These are phyloP conservation scores for Andrena haemorrhoa DNA, from an alignment of 2,888 invertebrate species.

Conservation along the genomic window DNA sequence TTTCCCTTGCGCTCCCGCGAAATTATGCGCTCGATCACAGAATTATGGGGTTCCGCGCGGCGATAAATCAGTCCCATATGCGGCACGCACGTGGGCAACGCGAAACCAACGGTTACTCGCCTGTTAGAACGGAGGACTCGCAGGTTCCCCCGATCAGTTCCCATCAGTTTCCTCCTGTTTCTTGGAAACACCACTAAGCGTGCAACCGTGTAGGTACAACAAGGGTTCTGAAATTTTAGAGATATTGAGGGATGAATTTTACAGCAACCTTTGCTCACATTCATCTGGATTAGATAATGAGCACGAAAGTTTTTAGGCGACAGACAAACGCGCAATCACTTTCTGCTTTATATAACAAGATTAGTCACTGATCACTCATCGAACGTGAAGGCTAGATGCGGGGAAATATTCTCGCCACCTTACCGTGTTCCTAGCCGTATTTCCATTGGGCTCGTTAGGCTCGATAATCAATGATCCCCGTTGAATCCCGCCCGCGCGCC, in stretches of 20 bases:
- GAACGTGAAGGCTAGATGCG: no score
- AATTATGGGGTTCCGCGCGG: constrained; percentile 44
- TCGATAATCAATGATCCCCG: constrained; percentile 41
- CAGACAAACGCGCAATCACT: no score
- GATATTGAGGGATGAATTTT: no score
- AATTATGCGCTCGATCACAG: constrained; percentile 54
- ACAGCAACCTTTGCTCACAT: no score
- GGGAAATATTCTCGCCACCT: not conserved
- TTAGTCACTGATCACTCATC: no score
- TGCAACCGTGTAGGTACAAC: not conserved
- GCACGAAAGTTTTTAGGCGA: no score
- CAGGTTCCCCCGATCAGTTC: constrained; percentile 10
- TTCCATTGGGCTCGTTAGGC: constrained; percentile 46
- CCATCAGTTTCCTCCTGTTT: not conserved
- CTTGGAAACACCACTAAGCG: not conserved
- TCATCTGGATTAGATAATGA: no score
- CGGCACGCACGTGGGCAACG: constrained; percentile 50
- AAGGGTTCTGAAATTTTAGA: no score
- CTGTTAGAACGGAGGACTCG: constrained; percentile 11
- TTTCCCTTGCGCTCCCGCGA: constrained; percentile 38
- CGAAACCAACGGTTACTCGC: constrained; percentile 4
- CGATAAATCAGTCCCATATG: constrained; percentile 60
- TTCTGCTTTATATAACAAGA: no score
- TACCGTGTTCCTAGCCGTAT: not conserved
- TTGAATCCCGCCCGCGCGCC: constrained; percentile 8